phyloP scores from a whole-genome alignment of 1,140 invertebrate species.

The Hyposmocoma kahamanoa region DNA sequence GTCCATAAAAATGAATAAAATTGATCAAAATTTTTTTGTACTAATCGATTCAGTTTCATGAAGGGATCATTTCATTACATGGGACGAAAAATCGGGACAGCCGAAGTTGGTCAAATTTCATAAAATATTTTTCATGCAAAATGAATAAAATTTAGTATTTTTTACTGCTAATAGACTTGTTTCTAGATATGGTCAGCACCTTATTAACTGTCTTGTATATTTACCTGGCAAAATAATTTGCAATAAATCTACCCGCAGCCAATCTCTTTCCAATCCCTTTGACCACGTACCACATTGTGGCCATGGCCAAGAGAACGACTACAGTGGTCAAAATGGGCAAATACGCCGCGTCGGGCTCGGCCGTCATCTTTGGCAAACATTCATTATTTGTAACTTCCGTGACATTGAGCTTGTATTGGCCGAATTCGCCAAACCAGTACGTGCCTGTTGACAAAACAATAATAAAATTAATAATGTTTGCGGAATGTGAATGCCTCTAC shows the following conservation, averaged over 20 bases:
- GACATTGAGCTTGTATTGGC: constrained; percentile 56
- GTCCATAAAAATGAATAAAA: too few relatives aligned
- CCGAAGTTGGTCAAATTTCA: too few relatives aligned
- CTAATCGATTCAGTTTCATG: too few relatives aligned
- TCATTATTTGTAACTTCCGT: constrained; percentile 31
- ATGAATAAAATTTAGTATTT: too few relatives aligned
- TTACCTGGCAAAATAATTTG: not conserved
- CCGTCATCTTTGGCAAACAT: constrained; percentile 51
- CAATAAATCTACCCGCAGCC: not conserved
- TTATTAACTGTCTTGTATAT: too few relatives aligned
- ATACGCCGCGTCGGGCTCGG: constrained; percentile 62
- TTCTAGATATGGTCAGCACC: too few relatives aligned
- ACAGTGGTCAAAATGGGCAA: constrained; percentile 60
- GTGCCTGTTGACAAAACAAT: constrained; percentile 27
- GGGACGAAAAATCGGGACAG: too few relatives aligned
- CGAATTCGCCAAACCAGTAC: constrained; percentile 59
- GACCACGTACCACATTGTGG: constrained; percentile 66
- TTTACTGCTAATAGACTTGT: too few relatives aligned
- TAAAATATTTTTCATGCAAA: too few relatives aligned
- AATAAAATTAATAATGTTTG: not conserved
- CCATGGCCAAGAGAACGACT: constrained; percentile 59
- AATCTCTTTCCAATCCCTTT: constrained; percentile 30
- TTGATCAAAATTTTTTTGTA: too few relatives aligned
- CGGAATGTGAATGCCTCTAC: too few relatives aligned
- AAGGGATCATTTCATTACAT: too few relatives aligned